Evolutionary conservation across 2,888 invertebrate genomes (phyloP).

Genomic region (Acrobasis consociella): DNA sequence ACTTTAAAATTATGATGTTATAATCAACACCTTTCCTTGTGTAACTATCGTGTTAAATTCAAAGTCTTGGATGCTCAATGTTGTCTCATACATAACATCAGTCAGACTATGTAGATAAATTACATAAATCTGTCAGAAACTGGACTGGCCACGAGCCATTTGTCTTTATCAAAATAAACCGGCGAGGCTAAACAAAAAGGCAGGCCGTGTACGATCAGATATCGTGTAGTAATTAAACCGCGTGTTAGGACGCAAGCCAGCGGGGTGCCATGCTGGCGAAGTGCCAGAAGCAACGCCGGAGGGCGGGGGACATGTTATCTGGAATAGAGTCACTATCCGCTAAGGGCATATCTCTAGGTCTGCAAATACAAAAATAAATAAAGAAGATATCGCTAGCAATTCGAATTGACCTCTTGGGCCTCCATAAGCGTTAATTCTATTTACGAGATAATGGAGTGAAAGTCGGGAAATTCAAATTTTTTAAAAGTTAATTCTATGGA

Average conservation of each 20-base stretch:
- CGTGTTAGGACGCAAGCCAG: conserved; percentile 28
- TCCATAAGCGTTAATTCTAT: too few species aligned
- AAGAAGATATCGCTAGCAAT: neutral
- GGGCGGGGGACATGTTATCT: conserved; percentile 38
- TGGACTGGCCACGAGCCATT: conserved; percentile 8
- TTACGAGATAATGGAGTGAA: too few species aligned
- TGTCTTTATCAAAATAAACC: conserved; percentile 24
- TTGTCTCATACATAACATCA: neutral
- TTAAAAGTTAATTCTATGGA: too few species aligned
- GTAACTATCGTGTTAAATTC: neutral
- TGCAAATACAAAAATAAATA: neutral
- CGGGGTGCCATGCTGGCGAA: conserved; percentile 48
- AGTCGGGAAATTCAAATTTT: too few species aligned
- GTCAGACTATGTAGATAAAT: neutral
- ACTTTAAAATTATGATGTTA: neutral
- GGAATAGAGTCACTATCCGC: neutral
- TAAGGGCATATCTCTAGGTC: neutral
- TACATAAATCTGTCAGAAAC: conserved; percentile 16
- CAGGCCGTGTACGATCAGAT: conserved; percentile 26
- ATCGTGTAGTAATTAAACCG: conserved; percentile 30
- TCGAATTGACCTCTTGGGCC: neutral
- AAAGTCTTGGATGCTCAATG: neutral
- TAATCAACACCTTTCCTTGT: neutral
- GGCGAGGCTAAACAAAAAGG: conserved; percentile 23
- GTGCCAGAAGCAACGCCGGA: conserved; percentile 53